These are phyloP conservation scores for Tragelaphus eurycerus DNA, from an alignment of 2,797 vertebrate genomes.

Conservation along the genomic window DNA sequence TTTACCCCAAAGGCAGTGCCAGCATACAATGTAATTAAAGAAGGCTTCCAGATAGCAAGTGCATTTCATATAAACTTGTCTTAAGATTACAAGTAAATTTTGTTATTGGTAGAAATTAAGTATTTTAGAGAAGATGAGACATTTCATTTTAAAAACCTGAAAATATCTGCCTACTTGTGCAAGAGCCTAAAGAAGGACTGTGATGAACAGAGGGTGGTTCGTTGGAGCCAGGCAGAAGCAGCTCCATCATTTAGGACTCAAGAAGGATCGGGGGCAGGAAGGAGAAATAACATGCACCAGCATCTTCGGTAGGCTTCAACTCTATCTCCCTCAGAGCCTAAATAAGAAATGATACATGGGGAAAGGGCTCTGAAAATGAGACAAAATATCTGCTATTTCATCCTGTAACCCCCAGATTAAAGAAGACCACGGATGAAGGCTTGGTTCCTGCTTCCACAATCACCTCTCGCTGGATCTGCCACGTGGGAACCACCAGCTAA, in stretches of 20 bases:
- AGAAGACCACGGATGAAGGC: background rate
- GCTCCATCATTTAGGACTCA: background rate
- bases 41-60: background rate
- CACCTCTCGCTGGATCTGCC: background rate
- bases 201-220: background rate
- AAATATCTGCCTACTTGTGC: background rate
- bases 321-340: background rate
- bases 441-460: background rate
- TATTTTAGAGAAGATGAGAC: background rate
- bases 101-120: background rate
- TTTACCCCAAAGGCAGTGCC: background rate
- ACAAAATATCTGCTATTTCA: background rate
- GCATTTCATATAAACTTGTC: background rate
- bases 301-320: background rate
- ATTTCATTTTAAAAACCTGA: background rate
- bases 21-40: background rate
- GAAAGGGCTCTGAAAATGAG: background rate
- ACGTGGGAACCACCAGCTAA: background rate
- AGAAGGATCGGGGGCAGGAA: background rate
- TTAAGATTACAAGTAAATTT: background rate
- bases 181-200: background rate
- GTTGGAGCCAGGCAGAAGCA: background rate
- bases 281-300: background rate
- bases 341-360: background rate
- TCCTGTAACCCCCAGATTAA: background rate